Evolutionary conservation across 1,140 invertebrate species (phyloP), one percentile per base, ranked within the genome.

Genomic region (Cepaea nemoralis): DNA sequence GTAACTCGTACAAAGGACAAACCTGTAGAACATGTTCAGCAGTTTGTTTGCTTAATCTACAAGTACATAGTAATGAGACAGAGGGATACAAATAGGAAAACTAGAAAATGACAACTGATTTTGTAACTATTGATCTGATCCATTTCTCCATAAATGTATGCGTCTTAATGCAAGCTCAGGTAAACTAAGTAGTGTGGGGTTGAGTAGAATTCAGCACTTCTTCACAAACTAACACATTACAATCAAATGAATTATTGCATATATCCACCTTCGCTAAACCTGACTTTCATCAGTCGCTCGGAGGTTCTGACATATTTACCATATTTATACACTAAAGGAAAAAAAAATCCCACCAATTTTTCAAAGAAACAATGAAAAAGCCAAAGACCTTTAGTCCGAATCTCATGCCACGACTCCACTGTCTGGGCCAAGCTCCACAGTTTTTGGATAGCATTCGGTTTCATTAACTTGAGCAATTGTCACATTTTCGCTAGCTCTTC

Each of bases 341-440:
- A 27, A 63, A 63, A 31, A 63, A 63, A 63, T 27, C 27, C n/a
- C 27, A 31, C 6, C 8, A 63, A 31, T 6, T 63, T 5, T 31
- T 8, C 1, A 63, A 63, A 6, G 22, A 63, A 2, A 14, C 27
- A 63, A 22, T 6, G n/a, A 6, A 27, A 31, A 63, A 63, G 33
- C 10, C 3, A 14, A 22, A 55, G n/a, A 14, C 50, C 8, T 63
- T 31, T 63, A 31, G 6, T 0, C 27, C 55, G 45, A 19, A 35
- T 35, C 35, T 89, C 85, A 91, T 67, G 88, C 89, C 37, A 90
- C 90, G 24, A 91, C 88, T 35, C 87, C 90, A 78, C 89, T 90
- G 66, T 91, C 88, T 42, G 89, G 86, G 42, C 86, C 83, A 74
- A 91, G 81, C 67, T 90, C 90, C 24, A 91, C 88, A 19, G 87